Conservation (phyloP, 2,888 invertebrate species). For the Phaonia tiefii region DNA sequence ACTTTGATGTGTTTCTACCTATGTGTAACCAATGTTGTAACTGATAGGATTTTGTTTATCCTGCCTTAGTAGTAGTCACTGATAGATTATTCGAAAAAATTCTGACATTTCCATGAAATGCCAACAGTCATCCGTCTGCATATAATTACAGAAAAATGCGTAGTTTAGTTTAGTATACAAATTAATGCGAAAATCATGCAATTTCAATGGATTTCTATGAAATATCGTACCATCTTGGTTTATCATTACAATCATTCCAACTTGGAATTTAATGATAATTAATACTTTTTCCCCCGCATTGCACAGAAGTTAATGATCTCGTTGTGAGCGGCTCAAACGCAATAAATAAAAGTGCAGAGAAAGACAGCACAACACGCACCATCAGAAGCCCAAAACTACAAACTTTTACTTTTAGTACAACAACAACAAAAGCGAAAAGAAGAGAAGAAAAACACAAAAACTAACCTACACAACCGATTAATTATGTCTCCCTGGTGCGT, state of each 20-base stretch:
- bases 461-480: not conserved
- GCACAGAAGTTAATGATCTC: conserved; percentile 31
- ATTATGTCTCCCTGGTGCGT: not conserved
- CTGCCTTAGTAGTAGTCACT: too few relatives aligned
- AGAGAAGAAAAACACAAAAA: not conserved
- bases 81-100: too few relatives aligned
- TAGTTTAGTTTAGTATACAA: too few relatives aligned
- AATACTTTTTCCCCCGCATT: conserved; percentile 2
- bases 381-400: not conserved
- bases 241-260: not conserved
- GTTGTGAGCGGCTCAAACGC: conserved; percentile 14
- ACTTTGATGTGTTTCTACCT: too few relatives aligned
- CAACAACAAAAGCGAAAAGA: too few relatives aligned
- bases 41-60: too few relatives aligned
- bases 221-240: not conserved
- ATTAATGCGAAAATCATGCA: conserved; percentile 8
- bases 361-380: conserved; percentile 33
- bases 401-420: conserved; percentile 24
- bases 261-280: conserved; percentile 12
- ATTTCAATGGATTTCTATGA: conserved; percentile 9
- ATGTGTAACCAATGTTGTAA: too few relatives aligned
- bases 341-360: conserved; percentile 24
- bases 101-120: too few relatives aligned
- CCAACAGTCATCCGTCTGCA: too few relatives aligned
- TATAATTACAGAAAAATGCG: too few relatives aligned